Base-by-base conservation (phyloP, 2,113 vertebrate genomes). In the Halichoerus grypus region DNA sequence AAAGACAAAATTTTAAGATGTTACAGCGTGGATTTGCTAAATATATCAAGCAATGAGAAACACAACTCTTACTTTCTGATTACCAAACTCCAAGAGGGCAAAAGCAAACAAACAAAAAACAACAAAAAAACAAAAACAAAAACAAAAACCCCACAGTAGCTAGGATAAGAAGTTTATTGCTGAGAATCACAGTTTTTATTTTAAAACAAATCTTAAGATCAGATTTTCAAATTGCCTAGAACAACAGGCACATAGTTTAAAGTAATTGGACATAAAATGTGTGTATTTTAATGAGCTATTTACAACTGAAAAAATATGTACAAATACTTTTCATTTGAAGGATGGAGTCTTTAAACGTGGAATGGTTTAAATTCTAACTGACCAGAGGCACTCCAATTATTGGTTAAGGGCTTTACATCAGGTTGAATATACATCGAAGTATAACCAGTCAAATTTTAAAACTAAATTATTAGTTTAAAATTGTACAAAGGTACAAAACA, bases 1-100 rank as follows among this genome's bases (percentile, higher is more conserved):
- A 95, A 22, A 97, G 28, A 82, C 15, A 94, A 96, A 95, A 95
- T 61, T 96, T 95, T 74, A 88, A 95, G 36, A 96, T 15, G 21
- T 36, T 26, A 63, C 13, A 57, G 12, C 12, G 55, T 90, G n/a
- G 11, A 91, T 82, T 72, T 88, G 28, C 82, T 94, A 94, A 95
- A 55, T 59, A 28, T 61, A 93, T 91, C 10, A 81, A 96, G 36
- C 24, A 92, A 13, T 49, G 88, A 94, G 18, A 87, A 94, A 95
- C 24, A 76, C 1, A 67, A 79, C 3, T 79, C 11, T 74, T 81
- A 85, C 14, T 87, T 90, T 36, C 57, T 85, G 33, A 71, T 71
- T 55, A 71, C 22, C 69, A 94, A 92, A 92, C 42, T 91, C 14
- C 6, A 42, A 85, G 2, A 77, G 19, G 31, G 7, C 74, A 91